Evolutionary conservation across 2,797 vertebrate species (phyloP).

Genomic region (Ispidina lecontei): DNA sequence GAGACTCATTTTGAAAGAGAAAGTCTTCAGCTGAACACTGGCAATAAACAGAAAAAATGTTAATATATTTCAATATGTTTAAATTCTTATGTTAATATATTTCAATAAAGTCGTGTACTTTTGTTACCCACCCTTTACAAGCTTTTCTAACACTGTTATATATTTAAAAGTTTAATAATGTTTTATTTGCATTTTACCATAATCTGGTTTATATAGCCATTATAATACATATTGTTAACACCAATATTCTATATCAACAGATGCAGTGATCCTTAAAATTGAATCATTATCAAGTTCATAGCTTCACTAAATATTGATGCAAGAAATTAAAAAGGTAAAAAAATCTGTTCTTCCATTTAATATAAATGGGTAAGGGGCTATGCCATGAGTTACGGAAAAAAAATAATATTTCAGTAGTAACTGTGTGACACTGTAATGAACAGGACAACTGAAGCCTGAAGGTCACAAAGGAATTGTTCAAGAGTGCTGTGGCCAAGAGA

Average conservation of each 20-base stretch:
- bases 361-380: not conserved
- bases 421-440: not conserved
- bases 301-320: not conserved
- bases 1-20: not conserved
- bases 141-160: not conserved
- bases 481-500: not conserved
- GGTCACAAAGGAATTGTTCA: not conserved
- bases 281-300: not conserved
- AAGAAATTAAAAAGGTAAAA: not conserved
- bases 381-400: not conserved
- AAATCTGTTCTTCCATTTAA: not conserved
- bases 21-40: not conserved
- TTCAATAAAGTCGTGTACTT: not conserved
- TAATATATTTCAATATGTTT: too few relatives aligned
- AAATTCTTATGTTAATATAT: not conserved
- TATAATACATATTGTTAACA: not conserved
- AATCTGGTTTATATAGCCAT: not conserved
- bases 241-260: not conserved
- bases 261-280: not conserved
- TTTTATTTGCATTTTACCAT: not conserved
- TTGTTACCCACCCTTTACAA: not conserved
- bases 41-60: not conserved
- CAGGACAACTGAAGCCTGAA: not conserved
- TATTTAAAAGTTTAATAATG: not conserved
- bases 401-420: not conserved